Conservation (phyloP, 2,797 vertebrate genomes). For the Dryobates pubescens region DNA sequence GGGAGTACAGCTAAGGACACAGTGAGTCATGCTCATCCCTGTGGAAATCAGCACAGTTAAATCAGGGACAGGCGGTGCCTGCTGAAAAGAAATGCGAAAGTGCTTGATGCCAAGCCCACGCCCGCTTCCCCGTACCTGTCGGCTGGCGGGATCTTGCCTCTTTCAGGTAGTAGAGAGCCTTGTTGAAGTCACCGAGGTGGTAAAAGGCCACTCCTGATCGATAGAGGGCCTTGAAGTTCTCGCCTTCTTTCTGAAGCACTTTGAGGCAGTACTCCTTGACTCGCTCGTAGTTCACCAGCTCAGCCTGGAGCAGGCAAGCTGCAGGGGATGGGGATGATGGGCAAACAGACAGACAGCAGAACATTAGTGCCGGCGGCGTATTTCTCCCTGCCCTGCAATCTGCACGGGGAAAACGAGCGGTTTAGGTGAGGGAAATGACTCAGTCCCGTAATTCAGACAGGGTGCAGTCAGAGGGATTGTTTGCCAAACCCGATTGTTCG, state of each 20-base stretch:
- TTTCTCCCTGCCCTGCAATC: not conserved
- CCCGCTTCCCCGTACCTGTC: conserved; percentile 81
- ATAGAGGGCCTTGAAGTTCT: conserved; percentile 98
- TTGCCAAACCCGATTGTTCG: not conserved
- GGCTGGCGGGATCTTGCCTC: conserved; percentile 97
- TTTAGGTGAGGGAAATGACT: conserved; percentile 44
- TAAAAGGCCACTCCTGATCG: conserved; percentile 97
- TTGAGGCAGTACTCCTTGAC: conserved; percentile 99
- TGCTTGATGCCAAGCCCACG: not conserved
- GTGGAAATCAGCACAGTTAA: not conserved
- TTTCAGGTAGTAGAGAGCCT: conserved; percentile 97
- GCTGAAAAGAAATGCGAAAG: not conserved
- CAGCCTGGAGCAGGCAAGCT: conserved; percentile 98
- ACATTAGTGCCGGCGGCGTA: not conserved
- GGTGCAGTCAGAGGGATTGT: not conserved
- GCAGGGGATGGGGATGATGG: not conserved
- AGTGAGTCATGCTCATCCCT: not conserved
- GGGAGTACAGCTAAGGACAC: not conserved
- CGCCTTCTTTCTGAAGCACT: conserved; percentile 95
- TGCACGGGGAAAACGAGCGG: not conserved
- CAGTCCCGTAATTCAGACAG: not conserved
- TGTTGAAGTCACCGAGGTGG: conserved; percentile 96
- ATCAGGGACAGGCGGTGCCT: not conserved
- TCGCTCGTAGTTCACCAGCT: conserved; percentile 97
- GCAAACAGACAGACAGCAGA: not conserved